Evolutionary conservation across 2,797 vertebrate species (phyloP), one percentile per base, ranked within the genome.

Genomic region (Glyptemys insculpta): DNA sequence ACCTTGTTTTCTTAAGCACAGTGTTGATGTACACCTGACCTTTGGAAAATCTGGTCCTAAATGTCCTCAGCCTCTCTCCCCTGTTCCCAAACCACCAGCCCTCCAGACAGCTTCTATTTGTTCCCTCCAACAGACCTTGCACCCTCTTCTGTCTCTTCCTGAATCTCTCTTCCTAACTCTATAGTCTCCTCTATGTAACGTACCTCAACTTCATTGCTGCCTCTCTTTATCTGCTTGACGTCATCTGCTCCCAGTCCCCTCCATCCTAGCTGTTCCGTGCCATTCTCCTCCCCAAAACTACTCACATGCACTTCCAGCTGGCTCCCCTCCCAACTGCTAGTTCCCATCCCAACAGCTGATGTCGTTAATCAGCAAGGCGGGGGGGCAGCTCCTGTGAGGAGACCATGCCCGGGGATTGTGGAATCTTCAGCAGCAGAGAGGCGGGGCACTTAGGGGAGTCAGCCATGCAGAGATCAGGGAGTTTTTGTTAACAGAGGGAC

Each of bases 1-100:
- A 1, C 27, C 53, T 27, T 37, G 56, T 4, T 9, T 89, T 91
- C 76, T 79, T 15, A 81, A 93, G 15, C 3, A 53, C 65, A 72
- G 18, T 41, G 6, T 5, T 72, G 65, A 19, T 37, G n/a, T 68
- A 21, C 34, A n/a, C 2, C 0, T 27, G 6, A 12, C 1, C 0
- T 12, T 91, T 91, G 15, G 54, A 62, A 87, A 86, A 7, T 57
- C 6, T 29, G 6, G 12, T 53, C 53, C 68, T 3, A 27, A 37
- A 15, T 16, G 94, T 89, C 29, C 74, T 25, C 44, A 8, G 14
- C 25, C 4, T 78, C 74, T 49, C 12, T 15, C 7, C 44, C 25
- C 65, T 41, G 65, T 72, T 78, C 41, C 44, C 44, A 29, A 8
- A 15, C 74, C 12, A 7, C 4, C 25, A 78, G 74, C 27, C 74